Evolutionary conservation across 2,888 invertebrate species (phyloP).

Genomic region (Pammene fasciana): DNA sequence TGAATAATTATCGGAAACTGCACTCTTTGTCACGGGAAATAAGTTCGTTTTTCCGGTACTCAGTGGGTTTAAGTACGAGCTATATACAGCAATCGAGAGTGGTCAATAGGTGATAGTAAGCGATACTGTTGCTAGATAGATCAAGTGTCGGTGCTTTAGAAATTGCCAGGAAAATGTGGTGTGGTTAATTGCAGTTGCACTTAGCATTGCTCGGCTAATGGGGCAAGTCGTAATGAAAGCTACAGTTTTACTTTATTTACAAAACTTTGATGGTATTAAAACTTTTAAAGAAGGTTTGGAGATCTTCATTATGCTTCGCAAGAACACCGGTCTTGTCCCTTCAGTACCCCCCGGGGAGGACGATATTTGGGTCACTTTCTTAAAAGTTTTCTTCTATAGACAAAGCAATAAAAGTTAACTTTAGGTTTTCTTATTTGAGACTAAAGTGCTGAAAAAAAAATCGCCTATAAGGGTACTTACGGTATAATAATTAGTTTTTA

Average conservation of each 20-base stretch:
- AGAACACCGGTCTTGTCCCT: too few relatives aligned
- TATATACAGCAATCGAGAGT: slow-evolving; percentile 4
- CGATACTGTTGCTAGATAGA: slow-evolving; percentile 37
- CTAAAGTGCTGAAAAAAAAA: too few relatives aligned
- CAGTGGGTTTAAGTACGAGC: background rate
- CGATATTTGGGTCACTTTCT: too few relatives aligned
- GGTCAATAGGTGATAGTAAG: slow-evolving; percentile 33
- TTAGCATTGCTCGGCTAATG: slow-evolving; percentile 17
- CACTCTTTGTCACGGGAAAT: background rate
- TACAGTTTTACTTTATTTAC: background rate
- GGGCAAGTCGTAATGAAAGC: slow-evolving; percentile 12
- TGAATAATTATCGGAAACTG: background rate
- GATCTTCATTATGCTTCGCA: too few relatives aligned
- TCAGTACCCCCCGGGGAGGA: too few relatives aligned
- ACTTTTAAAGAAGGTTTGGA: too few relatives aligned
- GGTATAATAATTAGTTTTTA: too few relatives aligned
- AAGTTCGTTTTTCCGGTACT: background rate
- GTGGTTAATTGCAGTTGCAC: slow-evolving; percentile 28
- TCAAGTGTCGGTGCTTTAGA: slow-evolving; percentile 39
- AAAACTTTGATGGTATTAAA: background rate
- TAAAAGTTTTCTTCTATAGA: too few relatives aligned
- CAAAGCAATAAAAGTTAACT: too few relatives aligned
- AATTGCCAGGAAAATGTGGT: slow-evolving; percentile 31
- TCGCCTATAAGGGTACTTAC: too few relatives aligned
- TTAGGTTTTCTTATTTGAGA: too few relatives aligned